Evolutionary conservation across 2,888 invertebrate species (phyloP), one percentile per base, ranked within the genome.

Genomic region (Carabus problematicus): DNA sequence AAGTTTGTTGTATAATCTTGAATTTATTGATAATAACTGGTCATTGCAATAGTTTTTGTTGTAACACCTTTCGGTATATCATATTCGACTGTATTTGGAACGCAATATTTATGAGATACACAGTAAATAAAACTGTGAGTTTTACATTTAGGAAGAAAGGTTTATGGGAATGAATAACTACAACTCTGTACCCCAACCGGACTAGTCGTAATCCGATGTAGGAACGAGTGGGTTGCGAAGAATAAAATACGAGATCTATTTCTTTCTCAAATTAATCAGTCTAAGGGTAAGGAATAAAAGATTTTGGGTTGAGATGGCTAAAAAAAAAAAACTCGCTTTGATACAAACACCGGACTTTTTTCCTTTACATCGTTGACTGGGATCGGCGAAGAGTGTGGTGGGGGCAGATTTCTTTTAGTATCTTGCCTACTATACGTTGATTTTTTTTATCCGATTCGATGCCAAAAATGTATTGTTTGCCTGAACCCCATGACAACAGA

Each of bases 201-300:
- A 29, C 29, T 29, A 29, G 6, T 29, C 2, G 29, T 29, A 29
- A 29, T 29, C 29, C 29, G 29, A 6, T 29, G 29, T 29, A 29
- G 29, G 40, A 14, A 58, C 8, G 41, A 41, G 58, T 8, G 42
- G 18, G 42, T 18, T 41, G 58, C n/a, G 18, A 58, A 58, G 58
- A 58, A 58, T 58, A 42, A 41, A 58, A 41, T 41, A 58, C 58
- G 58, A 16, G 14, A 40, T 58, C 58, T 58, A 14, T 58, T 58
- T 58, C 58, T 41, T 41, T 41, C 58, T 14, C 3, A 42, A 58
- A 41, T 58, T 58, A 58, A 58, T 58, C 58, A 58, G 58, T 58
- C 14, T 41, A 58, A 58, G 41, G 41, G 58, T 41, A 40, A 41
- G 14, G 58, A 12, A 58, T 58, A 58, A 58, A 58, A 41, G 58